A percentile compares a stretch with the other conserved stretches of the same genome.
Conservation (phyloP, 2,888 invertebrate species). For the Amiota communis region DNA sequence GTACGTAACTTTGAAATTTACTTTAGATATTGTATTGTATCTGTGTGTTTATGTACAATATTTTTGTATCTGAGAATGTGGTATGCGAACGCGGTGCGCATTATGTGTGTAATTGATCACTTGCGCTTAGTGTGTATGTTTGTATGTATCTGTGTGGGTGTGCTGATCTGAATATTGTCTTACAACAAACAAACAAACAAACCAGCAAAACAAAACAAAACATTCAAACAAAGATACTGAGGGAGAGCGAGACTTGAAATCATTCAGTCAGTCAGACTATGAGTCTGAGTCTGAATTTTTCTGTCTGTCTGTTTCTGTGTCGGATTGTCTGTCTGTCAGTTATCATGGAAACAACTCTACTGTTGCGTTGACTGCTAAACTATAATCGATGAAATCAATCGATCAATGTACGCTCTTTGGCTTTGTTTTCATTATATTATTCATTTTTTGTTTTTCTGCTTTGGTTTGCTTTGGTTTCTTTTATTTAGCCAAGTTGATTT, state of each 20-base stretch:
- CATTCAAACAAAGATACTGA: background rate
- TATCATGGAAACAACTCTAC: constrained; percentile 19
- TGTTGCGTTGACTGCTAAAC: constrained; percentile 55
- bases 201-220: constrained; percentile 25
- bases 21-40: no score
- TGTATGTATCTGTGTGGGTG: constrained; percentile 41
- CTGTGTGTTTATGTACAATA: no score
- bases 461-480: no score
- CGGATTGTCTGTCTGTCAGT: constrained; percentile 37
- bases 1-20: constrained; percentile 11
- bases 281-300: constrained; percentile 29
- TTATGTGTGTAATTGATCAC: constrained; percentile 61
- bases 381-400: constrained; percentile 71
- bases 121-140: constrained; percentile 48
- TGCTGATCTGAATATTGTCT: constrained; percentile 40
- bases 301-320: constrained; percentile 39
- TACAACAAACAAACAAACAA: constrained; percentile 56
- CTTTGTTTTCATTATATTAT: background rate
- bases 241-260: background rate
- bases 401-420: constrained; percentile 4
- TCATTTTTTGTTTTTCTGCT: background rate
- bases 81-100: constrained; percentile 19
- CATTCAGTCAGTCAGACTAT: constrained; percentile 32
- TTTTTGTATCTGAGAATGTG: background rate
- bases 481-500: background rate